Evolutionary conservation across 2,888 invertebrate species (phyloP).

Genomic region (Epirrhoe alternata): DNA sequence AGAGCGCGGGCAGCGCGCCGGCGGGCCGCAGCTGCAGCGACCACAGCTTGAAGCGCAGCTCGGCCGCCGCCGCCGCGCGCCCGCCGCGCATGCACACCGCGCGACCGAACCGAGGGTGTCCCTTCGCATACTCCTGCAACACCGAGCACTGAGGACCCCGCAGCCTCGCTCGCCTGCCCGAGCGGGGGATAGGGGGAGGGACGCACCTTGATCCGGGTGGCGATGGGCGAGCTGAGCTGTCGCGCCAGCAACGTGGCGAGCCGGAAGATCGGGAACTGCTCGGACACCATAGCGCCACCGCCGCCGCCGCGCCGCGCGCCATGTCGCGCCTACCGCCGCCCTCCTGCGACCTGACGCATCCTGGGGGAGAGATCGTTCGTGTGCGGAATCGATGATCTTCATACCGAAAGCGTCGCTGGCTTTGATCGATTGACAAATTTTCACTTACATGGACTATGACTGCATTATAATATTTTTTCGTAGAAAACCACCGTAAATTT

Average conservation of each 20-base stretch:
- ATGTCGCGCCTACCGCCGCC: not conserved
- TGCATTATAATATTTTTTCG: not conserved
- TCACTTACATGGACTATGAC: not conserved
- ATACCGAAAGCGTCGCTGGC: too few species aligned
- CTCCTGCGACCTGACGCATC: not conserved
- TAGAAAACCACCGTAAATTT: too few species aligned
- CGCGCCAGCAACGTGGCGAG: conserved; percentile 59
- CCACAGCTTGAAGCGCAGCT: conserved; percentile 54
- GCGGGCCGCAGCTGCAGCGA: conserved; percentile 43
- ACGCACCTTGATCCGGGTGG: conserved; percentile 54
- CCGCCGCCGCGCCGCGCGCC: conserved; percentile 3
- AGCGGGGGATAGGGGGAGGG: not conserved
- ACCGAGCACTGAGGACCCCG: not conserved
- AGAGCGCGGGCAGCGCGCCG: conserved; percentile 48
- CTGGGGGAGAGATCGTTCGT: not conserved
- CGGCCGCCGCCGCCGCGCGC: conserved; percentile 45
- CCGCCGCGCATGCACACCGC: conserved; percentile 50
- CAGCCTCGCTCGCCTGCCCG: too few species aligned
- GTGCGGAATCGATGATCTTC: too few species aligned
- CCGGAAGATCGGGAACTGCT: conserved; percentile 59
- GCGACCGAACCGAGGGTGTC: conserved; percentile 52
- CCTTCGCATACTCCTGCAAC: conserved; percentile 51
- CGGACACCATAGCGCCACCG: conserved; percentile 23
- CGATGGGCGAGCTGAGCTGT: conserved; percentile 58
- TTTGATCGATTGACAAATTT: not conserved